These are phyloP conservation scores for Clanis bilineata DNA, from an alignment of 2,888 invertebrate genomes.

Conservation along the genomic window DNA sequence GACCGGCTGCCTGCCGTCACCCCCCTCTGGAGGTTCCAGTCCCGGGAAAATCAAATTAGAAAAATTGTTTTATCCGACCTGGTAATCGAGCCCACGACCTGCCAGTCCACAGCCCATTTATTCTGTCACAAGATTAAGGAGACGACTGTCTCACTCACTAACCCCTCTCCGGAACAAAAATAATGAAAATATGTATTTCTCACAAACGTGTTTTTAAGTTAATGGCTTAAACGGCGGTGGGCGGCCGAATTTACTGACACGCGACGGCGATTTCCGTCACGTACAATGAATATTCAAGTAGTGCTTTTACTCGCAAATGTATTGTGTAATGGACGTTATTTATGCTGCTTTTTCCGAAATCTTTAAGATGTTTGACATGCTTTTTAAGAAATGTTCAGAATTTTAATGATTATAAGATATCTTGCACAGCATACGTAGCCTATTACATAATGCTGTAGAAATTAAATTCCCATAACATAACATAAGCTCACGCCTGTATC, in stretches of 20 bases:
- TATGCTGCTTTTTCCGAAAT: background rate
- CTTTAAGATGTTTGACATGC: background rate
- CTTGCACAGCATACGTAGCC: background rate
- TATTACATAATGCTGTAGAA: too few species aligned
- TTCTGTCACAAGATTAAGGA: too few species aligned
- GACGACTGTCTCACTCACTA: too few species aligned
- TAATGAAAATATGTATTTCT: background rate
- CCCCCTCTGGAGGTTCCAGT: too few species aligned
- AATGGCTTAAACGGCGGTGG: background rate
- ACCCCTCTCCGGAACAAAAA: background rate
- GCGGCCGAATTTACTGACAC: slow-evolving; percentile 3
- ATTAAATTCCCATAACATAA: too few species aligned
- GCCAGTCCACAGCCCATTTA: too few species aligned
- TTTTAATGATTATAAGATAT: background rate
- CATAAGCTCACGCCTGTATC: too few species aligned
- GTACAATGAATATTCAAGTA: slow-evolving; percentile 4
- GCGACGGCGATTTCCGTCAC: slow-evolving; percentile 7
- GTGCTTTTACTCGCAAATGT: background rate
- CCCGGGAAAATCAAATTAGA: too few species aligned
- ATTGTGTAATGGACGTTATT: background rate
- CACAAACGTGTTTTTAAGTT: slow-evolving; percentile 12
- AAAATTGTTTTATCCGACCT: too few species aligned
- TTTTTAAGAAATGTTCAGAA: background rate
- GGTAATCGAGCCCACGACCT: too few species aligned
- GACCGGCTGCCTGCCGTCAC: too few species aligned